Conservation (phyloP, 2,888 invertebrate genomes). For the Minunthozetes semirufus region DNA sequence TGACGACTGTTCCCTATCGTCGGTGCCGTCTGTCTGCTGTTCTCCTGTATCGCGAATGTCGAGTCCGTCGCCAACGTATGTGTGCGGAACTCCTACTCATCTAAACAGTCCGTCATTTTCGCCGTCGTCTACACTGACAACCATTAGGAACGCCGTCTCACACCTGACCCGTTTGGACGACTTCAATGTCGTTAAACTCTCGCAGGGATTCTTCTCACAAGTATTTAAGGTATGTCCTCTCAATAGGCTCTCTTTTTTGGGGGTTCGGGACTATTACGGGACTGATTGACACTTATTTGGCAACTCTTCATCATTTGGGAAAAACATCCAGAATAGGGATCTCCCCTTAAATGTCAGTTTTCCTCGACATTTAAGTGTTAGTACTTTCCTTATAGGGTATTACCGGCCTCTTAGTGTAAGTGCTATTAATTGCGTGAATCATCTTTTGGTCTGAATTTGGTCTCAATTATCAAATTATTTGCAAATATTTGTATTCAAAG, state of each 20-base stretch:
- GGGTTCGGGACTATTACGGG: conserved; percentile 45
- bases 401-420: too few relatives aligned
- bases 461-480: too few relatives aligned
- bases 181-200: conserved; percentile 35
- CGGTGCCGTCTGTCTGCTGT: not conserved
- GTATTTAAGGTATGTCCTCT: conserved; percentile 77
- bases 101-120: not conserved
- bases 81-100: not conserved
- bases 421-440: not conserved
- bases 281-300: too few relatives aligned
- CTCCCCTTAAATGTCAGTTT: too few relatives aligned
- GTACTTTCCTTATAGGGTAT: too few relatives aligned
- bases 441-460: not conserved
- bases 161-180: conserved; percentile 37
- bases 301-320: too few relatives aligned
- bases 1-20: not conserved
- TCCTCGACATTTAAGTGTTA: too few relatives aligned
- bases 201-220: conserved; percentile 84
- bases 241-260: not conserved
- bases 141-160: conserved; percentile 33
- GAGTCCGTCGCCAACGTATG: not conserved
- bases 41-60: not conserved
- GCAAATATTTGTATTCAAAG: too few relatives aligned
- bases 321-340: too few relatives aligned
- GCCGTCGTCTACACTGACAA: conserved; percentile 15